phyloP scores from a whole-genome alignment of 2,113 vertebrate species.

The Melanocharis versteri region DNA sequence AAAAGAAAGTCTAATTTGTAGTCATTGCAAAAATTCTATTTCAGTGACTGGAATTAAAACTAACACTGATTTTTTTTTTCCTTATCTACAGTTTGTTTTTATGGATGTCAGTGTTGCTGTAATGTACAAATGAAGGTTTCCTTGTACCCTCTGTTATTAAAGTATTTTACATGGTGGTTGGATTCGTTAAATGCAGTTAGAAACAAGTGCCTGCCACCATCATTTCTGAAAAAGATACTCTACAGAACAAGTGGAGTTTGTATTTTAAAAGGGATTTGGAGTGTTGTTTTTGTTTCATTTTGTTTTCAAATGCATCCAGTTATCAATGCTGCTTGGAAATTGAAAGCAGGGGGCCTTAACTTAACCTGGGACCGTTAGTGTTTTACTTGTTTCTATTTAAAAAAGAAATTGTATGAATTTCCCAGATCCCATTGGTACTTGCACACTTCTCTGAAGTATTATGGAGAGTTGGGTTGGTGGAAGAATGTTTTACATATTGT shows the following conservation, averaged over 20 bases:
- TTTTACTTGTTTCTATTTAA: conserved; percentile 63
- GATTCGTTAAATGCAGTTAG: conserved; percentile 1
- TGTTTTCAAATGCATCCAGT: conserved; percentile 14
- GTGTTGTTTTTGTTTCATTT: conserved; percentile 28
- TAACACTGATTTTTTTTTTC: neutral
- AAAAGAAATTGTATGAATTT: conserved; percentile 52
- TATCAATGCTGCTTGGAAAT: conserved; percentile 52
- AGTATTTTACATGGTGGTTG: conserved; percentile 4
- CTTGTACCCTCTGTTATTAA: conserved; percentile 15
- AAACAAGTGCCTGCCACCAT: conserved; percentile 39
- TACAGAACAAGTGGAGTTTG: neutral
- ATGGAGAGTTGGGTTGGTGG: conserved; percentile 50
- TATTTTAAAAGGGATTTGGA: conserved; percentile 1
- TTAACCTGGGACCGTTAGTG: conserved; percentile 44
- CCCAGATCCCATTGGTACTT: conserved; percentile 60
- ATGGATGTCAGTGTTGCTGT: neutral
- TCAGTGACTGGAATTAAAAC: neutral
- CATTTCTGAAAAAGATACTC: conserved; percentile 7
- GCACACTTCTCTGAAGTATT: conserved; percentile 62
- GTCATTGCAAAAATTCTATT: neutral
- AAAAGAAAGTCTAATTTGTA: neutral
- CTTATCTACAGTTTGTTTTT: neutral
- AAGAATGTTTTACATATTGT: conserved; percentile 69
- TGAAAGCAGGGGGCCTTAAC: conserved; percentile 56
- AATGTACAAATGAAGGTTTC: conserved; percentile 8